Evolutionary conservation across 2,888 invertebrate species (phyloP).

Genomic region (Eristalis pertinax): DNA sequence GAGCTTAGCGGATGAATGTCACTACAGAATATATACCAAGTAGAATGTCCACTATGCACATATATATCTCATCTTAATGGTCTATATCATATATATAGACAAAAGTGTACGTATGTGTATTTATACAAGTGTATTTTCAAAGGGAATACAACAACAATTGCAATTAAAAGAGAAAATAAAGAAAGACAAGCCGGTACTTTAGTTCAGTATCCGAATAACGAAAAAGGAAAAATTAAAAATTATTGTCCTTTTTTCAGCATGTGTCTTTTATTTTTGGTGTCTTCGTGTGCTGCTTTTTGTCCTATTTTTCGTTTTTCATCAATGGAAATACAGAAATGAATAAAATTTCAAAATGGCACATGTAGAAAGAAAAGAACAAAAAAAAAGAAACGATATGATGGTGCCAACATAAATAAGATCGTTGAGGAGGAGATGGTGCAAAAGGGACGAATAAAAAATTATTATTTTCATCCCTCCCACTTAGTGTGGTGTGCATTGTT

Average conservation of each 20-base stretch:
- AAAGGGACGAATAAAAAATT: constrained; percentile 61
- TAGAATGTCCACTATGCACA: constrained; percentile 17
- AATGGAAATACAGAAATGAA: constrained; percentile 72
- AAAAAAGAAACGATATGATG: constrained; percentile 8
- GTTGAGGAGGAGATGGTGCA: constrained; percentile 38
- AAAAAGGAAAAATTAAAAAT: constrained; percentile 64
- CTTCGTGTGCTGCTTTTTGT: constrained; percentile 63
- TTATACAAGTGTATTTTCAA: constrained; percentile 36
- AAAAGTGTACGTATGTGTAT: background rate
- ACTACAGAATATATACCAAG: constrained; percentile 27
- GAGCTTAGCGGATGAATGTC: constrained; percentile 27
- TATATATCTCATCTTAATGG: constrained; percentile 44
- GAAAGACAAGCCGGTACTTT: constrained; percentile 11
- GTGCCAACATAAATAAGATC: constrained; percentile 31
- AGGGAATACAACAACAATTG: constrained; percentile 50
- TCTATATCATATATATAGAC: background rate
- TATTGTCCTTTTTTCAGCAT: constrained; percentile 55
- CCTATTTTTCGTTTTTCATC: constrained; percentile 72
- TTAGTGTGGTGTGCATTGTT: constrained; percentile 53
- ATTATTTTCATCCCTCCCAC: constrained; percentile 69
- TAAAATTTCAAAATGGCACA: constrained; percentile 72
- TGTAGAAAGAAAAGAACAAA: constrained; percentile 31
- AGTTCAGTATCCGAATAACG: constrained; percentile 54
- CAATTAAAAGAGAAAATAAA: constrained; percentile 33
- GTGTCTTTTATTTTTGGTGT: constrained; percentile 59